These are phyloP conservation scores for Colaptes auratus DNA, from an alignment of 2,113 vertebrate species.

Conservation along the genomic window DNA sequence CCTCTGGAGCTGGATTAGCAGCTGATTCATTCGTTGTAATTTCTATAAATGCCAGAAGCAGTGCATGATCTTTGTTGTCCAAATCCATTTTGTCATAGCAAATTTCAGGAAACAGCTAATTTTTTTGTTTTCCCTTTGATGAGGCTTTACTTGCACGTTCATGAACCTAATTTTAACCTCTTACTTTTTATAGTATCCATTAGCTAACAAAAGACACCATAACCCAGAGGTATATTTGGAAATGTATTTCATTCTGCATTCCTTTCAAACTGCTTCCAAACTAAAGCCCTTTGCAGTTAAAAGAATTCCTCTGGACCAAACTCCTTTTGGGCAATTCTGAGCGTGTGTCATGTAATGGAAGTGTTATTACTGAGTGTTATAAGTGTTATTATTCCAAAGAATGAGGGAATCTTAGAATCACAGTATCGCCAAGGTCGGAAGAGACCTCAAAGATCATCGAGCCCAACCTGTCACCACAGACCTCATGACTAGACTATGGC, in stretches of 20 bases:
- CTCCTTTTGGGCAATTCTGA: neutral
- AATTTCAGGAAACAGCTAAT: neutral
- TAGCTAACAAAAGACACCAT: neutral
- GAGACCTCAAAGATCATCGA: no score
- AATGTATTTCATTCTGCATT: neutral
- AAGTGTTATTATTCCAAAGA: neutral
- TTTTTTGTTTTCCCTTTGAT: neutral
- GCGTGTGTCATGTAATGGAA: fast-evolving
- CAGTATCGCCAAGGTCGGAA: no score
- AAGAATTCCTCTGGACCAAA: neutral
- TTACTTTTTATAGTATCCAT: neutral
- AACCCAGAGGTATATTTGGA: neutral
- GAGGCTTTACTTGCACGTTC: neutral
- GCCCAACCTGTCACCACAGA: no score
- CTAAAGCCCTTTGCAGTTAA: neutral
- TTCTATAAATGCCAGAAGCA: slow-evolving; percentile 30
- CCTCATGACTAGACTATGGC: no score
- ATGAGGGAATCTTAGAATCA: neutral
- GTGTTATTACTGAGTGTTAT: neutral
- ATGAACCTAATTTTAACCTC: neutral
- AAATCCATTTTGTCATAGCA: slow-evolving; percentile 23
- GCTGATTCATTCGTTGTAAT: slow-evolving; percentile 46
- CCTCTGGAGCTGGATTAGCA: slow-evolving; percentile 20
- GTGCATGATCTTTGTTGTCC: slow-evolving; percentile 52
- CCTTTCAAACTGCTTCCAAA: neutral